Conservation (phyloP, 2,797 vertebrate genomes). For the Aldrovandia affinis region DNA sequence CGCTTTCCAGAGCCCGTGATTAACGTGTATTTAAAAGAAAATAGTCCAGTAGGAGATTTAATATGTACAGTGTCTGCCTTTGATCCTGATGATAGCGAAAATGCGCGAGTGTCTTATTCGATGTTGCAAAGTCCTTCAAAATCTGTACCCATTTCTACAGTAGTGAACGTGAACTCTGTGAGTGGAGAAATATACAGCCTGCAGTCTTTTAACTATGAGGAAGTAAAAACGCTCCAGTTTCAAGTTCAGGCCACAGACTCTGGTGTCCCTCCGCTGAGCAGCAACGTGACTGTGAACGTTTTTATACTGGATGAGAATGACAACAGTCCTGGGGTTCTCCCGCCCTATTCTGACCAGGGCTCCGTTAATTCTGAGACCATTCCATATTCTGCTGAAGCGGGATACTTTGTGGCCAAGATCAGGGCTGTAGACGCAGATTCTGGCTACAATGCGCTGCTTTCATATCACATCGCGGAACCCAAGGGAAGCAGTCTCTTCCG, state of each 20-base stretch:
- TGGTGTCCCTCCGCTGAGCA: slow-evolving; percentile 75
- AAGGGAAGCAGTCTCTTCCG: slow-evolving; percentile 55
- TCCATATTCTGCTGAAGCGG: slow-evolving; percentile 64
- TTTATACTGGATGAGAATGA: slow-evolving; percentile 80
- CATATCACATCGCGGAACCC: slow-evolving; percentile 57
- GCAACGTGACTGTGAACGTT: slow-evolving; percentile 75
- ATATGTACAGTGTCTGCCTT: slow-evolving; percentile 73
- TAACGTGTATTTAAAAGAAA: slow-evolving; percentile 81
- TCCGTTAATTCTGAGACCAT: slow-evolving; percentile 62
- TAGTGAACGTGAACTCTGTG: slow-evolving; percentile 74
- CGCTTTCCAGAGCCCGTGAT: slow-evolving; percentile 74
- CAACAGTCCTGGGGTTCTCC: slow-evolving; percentile 66
- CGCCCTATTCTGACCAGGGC: slow-evolving; percentile 59
- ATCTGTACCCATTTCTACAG: slow-evolving; percentile 70
- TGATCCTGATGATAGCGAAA: slow-evolving; percentile 75
- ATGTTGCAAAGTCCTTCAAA: slow-evolving; percentile 67
- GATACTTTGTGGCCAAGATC: slow-evolving; percentile 68
- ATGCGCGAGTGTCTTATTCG: slow-evolving; percentile 76
- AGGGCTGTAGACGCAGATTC: slow-evolving; percentile 54
- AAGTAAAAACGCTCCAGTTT: slow-evolving; percentile 77
- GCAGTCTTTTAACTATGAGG: slow-evolving; percentile 82
- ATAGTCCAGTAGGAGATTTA: slow-evolving; percentile 70
- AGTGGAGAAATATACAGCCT: slow-evolving; percentile 75
- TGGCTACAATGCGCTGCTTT: slow-evolving; percentile 58
- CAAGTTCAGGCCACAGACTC: slow-evolving; percentile 80